phyloP scores from a whole-genome alignment of 2,888 invertebrate species.

The Capitulum mitella region DNA sequence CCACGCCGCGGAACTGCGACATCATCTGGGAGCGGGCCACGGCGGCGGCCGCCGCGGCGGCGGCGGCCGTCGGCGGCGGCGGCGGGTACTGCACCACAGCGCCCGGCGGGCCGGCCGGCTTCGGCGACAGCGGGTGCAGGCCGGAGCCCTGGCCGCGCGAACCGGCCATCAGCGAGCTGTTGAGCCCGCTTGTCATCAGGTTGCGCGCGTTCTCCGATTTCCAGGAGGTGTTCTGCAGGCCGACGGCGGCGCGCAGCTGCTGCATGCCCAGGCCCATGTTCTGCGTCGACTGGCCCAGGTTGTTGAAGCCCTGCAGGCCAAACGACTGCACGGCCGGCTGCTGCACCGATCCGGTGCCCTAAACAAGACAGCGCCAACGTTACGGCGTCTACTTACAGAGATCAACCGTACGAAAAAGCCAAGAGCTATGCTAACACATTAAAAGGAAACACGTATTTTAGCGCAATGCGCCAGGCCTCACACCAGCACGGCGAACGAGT shows the following conservation, averaged over 20 bases:
- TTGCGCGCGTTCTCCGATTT: slow-evolving; percentile 17
- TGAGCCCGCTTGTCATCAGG: neutral
- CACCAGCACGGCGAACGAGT: too few species aligned
- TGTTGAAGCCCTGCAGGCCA: slow-evolving; percentile 23
- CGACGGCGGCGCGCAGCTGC: slow-evolving; percentile 25
- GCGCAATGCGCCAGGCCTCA: too few species aligned
- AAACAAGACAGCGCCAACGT: too few species aligned
- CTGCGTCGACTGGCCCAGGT: slow-evolving; percentile 18
- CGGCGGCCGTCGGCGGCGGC: neutral
- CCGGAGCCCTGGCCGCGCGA: neutral
- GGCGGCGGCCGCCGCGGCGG: neutral
- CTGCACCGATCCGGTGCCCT: slow-evolving; percentile 25
- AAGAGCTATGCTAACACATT: too few species aligned
- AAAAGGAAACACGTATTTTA: too few species aligned
- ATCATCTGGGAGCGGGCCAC: slow-evolving; percentile 7
- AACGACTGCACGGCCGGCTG: slow-evolving; percentile 24
- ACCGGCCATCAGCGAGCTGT: slow-evolving; percentile 17
- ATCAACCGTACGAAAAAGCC: too few species aligned
- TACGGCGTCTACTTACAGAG: too few species aligned
- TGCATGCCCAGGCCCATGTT: slow-evolving; percentile 26
- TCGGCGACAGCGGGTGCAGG: slow-evolving; percentile 15
- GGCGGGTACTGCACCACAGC: slow-evolving; percentile 16
- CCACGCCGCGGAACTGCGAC: slow-evolving; percentile 10
- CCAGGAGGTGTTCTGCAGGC: slow-evolving; percentile 25
- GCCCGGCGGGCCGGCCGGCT: neutral